Evolutionary conservation across 2,113 vertebrate genomes (phyloP).

Genomic region (Pedetes capensis): DNA sequence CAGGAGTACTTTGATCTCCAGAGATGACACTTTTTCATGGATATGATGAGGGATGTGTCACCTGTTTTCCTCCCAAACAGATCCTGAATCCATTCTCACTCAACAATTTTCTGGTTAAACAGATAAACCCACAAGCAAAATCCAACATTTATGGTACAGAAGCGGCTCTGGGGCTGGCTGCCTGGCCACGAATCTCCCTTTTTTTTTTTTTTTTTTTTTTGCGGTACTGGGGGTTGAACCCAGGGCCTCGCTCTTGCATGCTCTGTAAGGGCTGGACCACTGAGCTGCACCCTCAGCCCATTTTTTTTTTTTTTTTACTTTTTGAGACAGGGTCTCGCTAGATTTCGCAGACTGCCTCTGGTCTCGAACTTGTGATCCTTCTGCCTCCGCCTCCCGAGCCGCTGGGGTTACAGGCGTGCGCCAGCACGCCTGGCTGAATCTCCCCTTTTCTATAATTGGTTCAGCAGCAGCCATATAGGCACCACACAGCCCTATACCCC

Average conservation of each 20-base stretch:
- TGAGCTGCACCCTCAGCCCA: no score
- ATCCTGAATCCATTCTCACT: neutral
- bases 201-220: neutral
- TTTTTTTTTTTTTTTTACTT: no score
- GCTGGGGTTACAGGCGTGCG: no score
- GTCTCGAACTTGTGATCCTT: no score
- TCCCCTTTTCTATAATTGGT: neutral
- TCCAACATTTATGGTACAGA: neutral
- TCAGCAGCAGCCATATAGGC: neutral
- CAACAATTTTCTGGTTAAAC: neutral
- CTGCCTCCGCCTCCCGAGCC: no score
- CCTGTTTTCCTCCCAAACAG: neutral
- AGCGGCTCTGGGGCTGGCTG: neutral
- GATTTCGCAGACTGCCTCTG: no score
- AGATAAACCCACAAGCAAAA: neutral
- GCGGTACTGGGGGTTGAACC: no score
- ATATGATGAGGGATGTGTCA: neutral
- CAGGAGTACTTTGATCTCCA: neutral
- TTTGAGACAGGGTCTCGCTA: no score
- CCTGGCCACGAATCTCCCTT: neutral
- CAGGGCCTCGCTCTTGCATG: no score
- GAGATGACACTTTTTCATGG: accelerated
- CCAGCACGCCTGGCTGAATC: no score
- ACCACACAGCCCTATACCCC: accelerated
- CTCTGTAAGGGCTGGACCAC: no score